Evolutionary conservation across 2,113 vertebrate species (phyloP).

Genomic region (Mormyrus lacerda): DNA sequence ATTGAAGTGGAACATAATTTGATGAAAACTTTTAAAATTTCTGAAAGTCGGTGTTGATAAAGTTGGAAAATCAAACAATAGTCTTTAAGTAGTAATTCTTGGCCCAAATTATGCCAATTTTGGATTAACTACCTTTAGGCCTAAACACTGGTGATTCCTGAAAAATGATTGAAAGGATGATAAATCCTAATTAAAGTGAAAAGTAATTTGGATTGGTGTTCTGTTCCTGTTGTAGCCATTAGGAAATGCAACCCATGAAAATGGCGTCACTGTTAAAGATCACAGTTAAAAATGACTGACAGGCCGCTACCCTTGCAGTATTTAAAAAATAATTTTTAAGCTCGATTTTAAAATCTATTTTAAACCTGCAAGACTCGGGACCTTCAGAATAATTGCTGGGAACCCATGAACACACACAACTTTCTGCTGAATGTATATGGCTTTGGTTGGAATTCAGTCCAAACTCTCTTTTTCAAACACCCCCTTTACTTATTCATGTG

Average conservation of each 20-base stretch:
- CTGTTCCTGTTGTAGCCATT: background rate
- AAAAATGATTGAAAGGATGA: background rate
- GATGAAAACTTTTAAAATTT: background rate
- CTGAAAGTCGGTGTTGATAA: background rate
- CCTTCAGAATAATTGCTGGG: background rate
- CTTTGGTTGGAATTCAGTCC: background rate
- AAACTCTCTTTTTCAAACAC: background rate
- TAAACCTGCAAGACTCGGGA: background rate
- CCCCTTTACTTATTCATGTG: background rate
- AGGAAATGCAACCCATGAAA: background rate
- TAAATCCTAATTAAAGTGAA: background rate
- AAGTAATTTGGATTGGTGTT: background rate
- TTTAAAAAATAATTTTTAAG: background rate
- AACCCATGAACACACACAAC: background rate
- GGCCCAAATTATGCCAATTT: background rate
- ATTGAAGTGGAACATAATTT: background rate
- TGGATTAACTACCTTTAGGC: background rate
- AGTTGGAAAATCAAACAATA: background rate
- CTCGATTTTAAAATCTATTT: background rate
- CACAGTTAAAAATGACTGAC: background rate
- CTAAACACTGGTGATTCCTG: background rate
- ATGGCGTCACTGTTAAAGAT: background rate
- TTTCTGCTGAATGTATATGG: background rate
- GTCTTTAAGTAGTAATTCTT: background rate
- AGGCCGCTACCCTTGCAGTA: background rate